These are phyloP conservation scores for Drosophila orosa DNA, from an alignment of 1,140 invertebrate genomes.

Conservation along the genomic window DNA sequence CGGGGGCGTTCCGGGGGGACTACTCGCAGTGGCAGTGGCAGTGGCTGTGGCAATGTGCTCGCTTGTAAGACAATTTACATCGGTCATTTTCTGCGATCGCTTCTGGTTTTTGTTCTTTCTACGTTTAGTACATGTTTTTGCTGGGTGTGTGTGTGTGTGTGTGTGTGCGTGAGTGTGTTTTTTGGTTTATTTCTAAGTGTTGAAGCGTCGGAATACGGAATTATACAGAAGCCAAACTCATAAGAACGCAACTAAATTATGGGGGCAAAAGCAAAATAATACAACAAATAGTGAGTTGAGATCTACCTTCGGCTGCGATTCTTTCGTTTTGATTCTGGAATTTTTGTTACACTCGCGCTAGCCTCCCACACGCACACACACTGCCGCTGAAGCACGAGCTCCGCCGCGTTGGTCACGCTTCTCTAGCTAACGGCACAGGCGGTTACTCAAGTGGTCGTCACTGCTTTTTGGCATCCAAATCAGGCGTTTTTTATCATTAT, in stretches of 20 bases:
- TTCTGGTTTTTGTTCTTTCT: conserved; percentile 30
- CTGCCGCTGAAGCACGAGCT: conserved; percentile 40
- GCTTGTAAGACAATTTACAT: conserved; percentile 82
- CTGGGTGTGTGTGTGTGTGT: conserved; percentile 57
- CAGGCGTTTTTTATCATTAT: conserved; percentile 29
- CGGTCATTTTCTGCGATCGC: conserved; percentile 67
- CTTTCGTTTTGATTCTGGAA: conserved; percentile 16
- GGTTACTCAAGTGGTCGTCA: neutral
- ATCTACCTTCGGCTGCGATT: conserved; percentile 59
- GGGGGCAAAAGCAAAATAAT: conserved; percentile 38
- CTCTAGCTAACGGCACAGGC: neutral
- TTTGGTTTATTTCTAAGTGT: conserved; percentile 22
- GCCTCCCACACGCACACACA: conserved; percentile 60
- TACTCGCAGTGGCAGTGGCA: conserved; percentile 37
- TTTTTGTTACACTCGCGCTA: conserved; percentile 44
- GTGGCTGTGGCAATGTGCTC: conserved; percentile 55
- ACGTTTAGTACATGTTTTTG: conserved; percentile 55
- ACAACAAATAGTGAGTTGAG: conserved; percentile 48
- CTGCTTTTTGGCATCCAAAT: neutral
- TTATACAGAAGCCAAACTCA: conserved; percentile 72
- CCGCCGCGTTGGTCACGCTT: conserved; percentile 16
- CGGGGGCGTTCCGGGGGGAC: conserved; percentile 52
- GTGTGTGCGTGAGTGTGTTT: conserved; percentile 46
- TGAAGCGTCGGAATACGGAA: conserved; percentile 62
- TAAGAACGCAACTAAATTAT: conserved; percentile 63